phyloP scores from a whole-genome alignment of 2,113 vertebrate genomes.

The Hippoglossus stenolepis region DNA sequence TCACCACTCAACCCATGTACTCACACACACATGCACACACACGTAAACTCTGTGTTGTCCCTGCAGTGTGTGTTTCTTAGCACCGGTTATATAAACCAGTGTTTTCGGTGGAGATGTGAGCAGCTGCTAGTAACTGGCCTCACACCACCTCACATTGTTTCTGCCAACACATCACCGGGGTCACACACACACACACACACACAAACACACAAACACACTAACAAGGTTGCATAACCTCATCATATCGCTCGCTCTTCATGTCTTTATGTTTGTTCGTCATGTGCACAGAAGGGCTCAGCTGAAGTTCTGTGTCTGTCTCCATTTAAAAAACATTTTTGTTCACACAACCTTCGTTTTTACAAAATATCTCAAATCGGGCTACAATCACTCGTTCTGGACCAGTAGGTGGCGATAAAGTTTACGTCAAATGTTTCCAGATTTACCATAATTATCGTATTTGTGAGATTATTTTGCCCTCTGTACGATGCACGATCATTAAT shows the following conservation, averaged over 20 bases:
- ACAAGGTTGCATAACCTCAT: not conserved
- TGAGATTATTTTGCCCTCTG: too few species aligned
- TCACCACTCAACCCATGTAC: slow-evolving; percentile 2
- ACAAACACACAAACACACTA: not conserved
- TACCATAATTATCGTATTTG: too few species aligned
- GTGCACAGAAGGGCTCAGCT: too few species aligned
- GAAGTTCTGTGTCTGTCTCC: too few species aligned
- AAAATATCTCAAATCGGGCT: too few species aligned
- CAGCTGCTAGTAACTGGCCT: slow-evolving; percentile 63
- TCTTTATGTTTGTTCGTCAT: too few species aligned
- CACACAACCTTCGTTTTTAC: too few species aligned
- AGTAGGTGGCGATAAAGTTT: too few species aligned
- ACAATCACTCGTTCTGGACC: too few species aligned
- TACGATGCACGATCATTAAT: too few species aligned
- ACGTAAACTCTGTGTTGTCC: not conserved
- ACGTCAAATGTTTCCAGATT: too few species aligned
- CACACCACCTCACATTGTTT: slow-evolving; percentile 27
- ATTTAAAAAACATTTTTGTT: too few species aligned
- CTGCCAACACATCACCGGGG: slow-evolving; percentile 36
- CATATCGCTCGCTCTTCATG: not conserved
- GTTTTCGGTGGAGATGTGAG: slow-evolving; percentile 46
- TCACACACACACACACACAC: slow-evolving; percentile 11
- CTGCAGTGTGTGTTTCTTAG: slow-evolving; percentile 32
- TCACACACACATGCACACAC: slow-evolving; percentile 1
- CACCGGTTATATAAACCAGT: slow-evolving; percentile 51